These are phyloP conservation scores for Lateolabrax maculatus DNA, from an alignment of 2,797 vertebrate genomes.

Conservation along the genomic window DNA sequence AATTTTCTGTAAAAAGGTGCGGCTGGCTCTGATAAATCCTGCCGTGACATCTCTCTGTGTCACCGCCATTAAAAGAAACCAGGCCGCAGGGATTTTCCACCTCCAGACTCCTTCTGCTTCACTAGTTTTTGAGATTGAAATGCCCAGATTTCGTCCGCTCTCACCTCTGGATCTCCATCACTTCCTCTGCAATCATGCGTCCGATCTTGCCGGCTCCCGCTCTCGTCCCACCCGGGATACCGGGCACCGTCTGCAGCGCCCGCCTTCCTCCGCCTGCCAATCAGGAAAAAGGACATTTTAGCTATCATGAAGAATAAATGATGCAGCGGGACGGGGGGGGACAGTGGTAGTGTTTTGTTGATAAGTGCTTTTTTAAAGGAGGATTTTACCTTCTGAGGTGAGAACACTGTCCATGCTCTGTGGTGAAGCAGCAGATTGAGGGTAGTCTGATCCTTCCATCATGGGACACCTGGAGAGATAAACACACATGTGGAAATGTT, in stretches of 20 bases:
- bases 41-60: background rate
- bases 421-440: conserved; percentile 91
- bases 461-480: conserved; percentile 87
- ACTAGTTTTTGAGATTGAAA: background rate
- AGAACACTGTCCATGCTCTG: conserved; percentile 96
- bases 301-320: background rate
- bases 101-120: rapidly evolving
- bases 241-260: conserved; percentile 93
- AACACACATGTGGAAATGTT: background rate
- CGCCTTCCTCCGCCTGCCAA: conserved; percentile 91
- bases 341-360: background rate
- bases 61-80: background rate
- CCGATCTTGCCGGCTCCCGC: conserved; percentile 98
- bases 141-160: background rate
- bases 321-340: background rate
- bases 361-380: background rate
- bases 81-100: conserved; percentile 1
- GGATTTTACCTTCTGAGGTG: conserved; percentile 88
- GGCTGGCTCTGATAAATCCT: conserved; percentile 1
- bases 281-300: background rate
- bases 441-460: conserved; percentile 92
- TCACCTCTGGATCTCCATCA: conserved; percentile 99
- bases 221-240: conserved; percentile 96
- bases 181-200: conserved; percentile 99
- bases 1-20: background rate